phyloP scores from a whole-genome alignment of 2,113 vertebrate genomes.

The Pandion haliaetus region DNA sequence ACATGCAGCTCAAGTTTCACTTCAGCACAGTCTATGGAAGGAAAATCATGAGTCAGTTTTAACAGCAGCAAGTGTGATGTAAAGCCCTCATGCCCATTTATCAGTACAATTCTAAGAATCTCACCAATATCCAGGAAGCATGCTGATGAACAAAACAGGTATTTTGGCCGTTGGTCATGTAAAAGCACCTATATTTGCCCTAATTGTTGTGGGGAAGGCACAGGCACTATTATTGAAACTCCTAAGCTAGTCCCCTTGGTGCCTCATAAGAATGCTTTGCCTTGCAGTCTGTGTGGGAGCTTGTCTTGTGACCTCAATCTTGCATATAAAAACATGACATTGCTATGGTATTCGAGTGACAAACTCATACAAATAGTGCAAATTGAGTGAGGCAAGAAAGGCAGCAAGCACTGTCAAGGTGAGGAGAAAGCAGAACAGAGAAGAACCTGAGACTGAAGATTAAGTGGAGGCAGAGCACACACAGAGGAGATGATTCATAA shows the following conservation, averaged over 20 bases:
- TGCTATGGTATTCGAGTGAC: rapidly evolving
- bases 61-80: neutral
- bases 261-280: neutral
- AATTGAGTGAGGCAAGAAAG: neutral
- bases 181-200: neutral
- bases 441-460: neutral
- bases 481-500: neutral
- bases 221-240: neutral
- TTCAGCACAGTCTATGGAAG: neutral
- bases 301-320: neutral
- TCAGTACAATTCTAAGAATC: neutral
- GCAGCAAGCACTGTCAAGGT: neutral
- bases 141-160: neutral
- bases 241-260: rapidly evolving
- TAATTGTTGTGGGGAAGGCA: neutral
- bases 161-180: neutral
- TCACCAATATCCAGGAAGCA: neutral
- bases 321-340: neutral
- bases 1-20: neutral
- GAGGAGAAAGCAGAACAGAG: neutral
- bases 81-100: neutral
- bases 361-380: neutral
- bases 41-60: neutral
- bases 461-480: neutral
- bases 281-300: neutral